Percentiles rank a stretch among this genome's conserved stretches.
These are phyloP conservation scores for Drosophila lutescens DNA, from an alignment of 2,888 invertebrate species.

Conservation along the genomic window DNA sequence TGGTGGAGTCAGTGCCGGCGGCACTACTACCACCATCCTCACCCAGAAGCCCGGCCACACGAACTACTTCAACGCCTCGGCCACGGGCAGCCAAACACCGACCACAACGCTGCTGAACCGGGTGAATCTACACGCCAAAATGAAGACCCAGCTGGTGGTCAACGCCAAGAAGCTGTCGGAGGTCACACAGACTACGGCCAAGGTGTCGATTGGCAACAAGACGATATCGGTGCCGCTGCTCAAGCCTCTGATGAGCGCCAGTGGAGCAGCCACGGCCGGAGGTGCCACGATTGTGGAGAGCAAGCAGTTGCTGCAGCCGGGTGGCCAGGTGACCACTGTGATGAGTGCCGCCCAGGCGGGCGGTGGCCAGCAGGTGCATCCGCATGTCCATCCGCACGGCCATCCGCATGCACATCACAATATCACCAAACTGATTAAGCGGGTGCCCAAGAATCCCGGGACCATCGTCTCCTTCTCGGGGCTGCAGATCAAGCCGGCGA, in stretches of 20 bases:
- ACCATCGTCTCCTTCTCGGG: slow-evolving; percentile 83
- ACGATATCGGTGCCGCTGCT: slow-evolving; percentile 84
- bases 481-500: slow-evolving; percentile 82
- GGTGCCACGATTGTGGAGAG: slow-evolving; percentile 72
- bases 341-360: slow-evolving; percentile 18
- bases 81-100: slow-evolving; percentile 32
- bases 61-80: slow-evolving; percentile 55
- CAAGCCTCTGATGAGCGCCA: slow-evolving; percentile 79
- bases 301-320: slow-evolving; percentile 55
- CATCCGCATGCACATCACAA: slow-evolving; percentile 72
- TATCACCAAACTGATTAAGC: slow-evolving; percentile 78
- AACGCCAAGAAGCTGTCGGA: slow-evolving; percentile 83
- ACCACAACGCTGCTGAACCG: slow-evolving; percentile 61
- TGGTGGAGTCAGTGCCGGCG: not conserved
- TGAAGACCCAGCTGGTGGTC: slow-evolving; percentile 76
- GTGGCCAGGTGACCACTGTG: slow-evolving; percentile 43
- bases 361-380: slow-evolving; percentile 21
- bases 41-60: slow-evolving; percentile 33
- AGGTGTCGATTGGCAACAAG: slow-evolving; percentile 84
- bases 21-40: slow-evolving; percentile 30
- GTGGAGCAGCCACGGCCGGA: slow-evolving; percentile 62
- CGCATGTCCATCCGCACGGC: slow-evolving; percentile 6
- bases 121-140: slow-evolving; percentile 61
- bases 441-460: slow-evolving; percentile 80
- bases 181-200: slow-evolving; percentile 86